Conservation (phyloP, 2,113 vertebrate species). For the Tapirus terrestris region DNA sequence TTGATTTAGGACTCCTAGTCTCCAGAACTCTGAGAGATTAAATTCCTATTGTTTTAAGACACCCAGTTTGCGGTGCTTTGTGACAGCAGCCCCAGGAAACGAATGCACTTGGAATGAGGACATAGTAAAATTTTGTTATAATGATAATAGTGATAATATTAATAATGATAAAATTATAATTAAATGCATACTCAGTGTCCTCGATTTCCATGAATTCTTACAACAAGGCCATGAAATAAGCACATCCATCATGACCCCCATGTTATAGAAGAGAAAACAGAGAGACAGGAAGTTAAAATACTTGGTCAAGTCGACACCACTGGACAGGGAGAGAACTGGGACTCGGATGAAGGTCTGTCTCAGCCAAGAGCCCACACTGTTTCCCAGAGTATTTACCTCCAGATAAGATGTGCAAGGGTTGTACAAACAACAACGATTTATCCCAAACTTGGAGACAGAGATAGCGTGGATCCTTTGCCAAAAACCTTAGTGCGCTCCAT, state of each 20-base stretch:
- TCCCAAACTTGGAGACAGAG: neutral
- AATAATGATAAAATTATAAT: neutral
- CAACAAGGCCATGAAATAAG: neutral
- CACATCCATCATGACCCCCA: no score
- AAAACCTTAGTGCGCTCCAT: neutral
- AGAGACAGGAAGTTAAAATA: neutral
- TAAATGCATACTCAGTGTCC: neutral
- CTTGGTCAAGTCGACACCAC: neutral
- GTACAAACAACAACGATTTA: neutral
- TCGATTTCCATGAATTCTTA: neutral
- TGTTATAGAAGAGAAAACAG: neutral
- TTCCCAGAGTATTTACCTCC: neutral
- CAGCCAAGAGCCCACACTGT: neutral
- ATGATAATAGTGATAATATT: neutral
- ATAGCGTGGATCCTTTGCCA: neutral
- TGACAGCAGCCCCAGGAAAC: neutral
- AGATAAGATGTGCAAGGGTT: neutral
- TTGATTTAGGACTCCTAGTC: neutral
- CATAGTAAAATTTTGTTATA: fast-evolving
- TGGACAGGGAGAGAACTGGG: neutral
- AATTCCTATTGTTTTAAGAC: neutral
- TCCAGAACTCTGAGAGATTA: neutral
- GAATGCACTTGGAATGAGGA: neutral
- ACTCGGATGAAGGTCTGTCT: neutral
- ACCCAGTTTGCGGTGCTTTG: neutral